These are phyloP conservation scores for Aleadryas rufinucha DNA, from an alignment of 2,113 vertebrate genomes.

Conservation along the genomic window DNA sequence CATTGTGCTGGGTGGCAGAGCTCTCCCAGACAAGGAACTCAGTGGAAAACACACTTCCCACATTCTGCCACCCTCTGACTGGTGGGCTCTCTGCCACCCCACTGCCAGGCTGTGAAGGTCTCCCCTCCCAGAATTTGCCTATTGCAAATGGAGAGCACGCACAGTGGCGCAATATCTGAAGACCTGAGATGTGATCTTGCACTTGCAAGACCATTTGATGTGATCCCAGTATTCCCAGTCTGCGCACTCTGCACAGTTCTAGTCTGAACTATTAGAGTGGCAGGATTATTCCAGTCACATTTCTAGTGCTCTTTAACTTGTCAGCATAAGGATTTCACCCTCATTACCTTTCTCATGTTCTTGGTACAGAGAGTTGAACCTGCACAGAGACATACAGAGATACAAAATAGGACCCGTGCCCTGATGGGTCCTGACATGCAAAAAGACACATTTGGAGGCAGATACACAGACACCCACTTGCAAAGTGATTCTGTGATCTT, in stretches of 20 bases:
- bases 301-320: neutral
- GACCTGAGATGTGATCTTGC: neutral
- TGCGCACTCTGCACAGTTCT: neutral
- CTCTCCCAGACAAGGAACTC: neutral
- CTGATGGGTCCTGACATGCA: neutral
- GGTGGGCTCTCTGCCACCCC: neutral
- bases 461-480: neutral
- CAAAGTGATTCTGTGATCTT: neutral
- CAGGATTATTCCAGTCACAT: neutral
- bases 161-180: neutral
- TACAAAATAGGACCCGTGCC: neutral
- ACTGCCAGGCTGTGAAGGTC: neutral
- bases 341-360: neutral
- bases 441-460: neutral
- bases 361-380: neutral
- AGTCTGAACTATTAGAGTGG: neutral
- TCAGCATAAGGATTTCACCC: neutral
- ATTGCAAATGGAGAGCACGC: neutral
- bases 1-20: neutral
- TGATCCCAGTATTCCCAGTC: neutral
- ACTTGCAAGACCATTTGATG: neutral
- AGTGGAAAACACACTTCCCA: neutral
- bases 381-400: neutral
- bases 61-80: neutral
- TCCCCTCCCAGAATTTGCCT: neutral